These are phyloP conservation scores for Sitta carolinensis DNA, from an alignment of 2,797 vertebrate species.

Conservation along the genomic window DNA sequence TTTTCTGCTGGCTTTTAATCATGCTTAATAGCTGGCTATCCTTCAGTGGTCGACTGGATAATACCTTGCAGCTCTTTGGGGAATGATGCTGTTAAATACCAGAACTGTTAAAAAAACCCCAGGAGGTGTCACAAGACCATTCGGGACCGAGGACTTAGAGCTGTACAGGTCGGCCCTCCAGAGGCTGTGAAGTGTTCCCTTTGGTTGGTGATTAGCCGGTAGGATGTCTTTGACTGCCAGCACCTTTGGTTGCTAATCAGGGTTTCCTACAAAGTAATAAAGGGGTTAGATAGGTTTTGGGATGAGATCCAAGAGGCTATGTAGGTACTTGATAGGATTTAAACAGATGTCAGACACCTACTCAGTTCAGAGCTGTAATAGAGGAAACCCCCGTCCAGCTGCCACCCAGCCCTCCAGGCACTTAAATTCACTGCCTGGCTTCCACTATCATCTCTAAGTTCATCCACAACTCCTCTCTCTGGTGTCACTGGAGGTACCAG, in stretches of 20 bases:
- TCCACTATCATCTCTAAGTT: background rate
- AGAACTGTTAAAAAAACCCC: background rate
- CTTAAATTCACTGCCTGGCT: background rate
- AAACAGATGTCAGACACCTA: background rate
- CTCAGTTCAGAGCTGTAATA: background rate
- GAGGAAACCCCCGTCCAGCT: background rate
- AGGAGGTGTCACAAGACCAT: background rate
- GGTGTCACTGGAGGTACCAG: background rate
- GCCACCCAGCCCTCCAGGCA: constrained; percentile 23
- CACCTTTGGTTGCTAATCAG: background rate
- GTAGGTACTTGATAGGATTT: background rate
- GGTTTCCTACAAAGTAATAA: background rate
- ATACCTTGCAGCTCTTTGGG: background rate
- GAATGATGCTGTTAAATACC: background rate
- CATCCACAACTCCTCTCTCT: background rate
- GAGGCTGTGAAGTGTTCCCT: background rate
- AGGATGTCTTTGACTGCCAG: background rate
- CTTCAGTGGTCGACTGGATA: background rate
- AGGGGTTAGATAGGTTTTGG: background rate
- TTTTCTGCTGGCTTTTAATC: background rate
- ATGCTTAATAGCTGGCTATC: background rate
- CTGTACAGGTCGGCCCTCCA: background rate
- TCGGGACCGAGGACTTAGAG: accelerated
- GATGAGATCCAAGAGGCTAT: background rate
- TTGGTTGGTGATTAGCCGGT: background rate